phyloP scores from a whole-genome alignment of 2,113 vertebrate genomes.

The Laterallus jamaicensis region DNA sequence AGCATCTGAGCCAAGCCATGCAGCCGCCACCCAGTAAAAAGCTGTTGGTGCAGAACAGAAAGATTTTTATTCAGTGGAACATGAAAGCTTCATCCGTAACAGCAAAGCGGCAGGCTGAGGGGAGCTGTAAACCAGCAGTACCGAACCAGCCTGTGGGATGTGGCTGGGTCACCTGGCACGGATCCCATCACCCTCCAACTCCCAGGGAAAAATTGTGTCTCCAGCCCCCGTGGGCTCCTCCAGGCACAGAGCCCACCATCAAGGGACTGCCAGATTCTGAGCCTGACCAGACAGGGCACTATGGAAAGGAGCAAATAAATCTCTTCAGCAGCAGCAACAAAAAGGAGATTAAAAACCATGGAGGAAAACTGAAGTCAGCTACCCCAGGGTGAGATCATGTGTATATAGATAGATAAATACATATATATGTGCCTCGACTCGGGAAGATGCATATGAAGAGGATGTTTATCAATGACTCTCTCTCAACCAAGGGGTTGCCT shows the following conservation, averaged over 20 bases:
- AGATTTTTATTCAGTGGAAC: neutral
- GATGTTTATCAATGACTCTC: neutral
- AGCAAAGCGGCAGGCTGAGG: neutral
- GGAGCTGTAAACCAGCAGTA: neutral
- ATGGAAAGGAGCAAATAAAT: neutral
- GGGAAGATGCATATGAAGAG: neutral
- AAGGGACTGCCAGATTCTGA: neutral
- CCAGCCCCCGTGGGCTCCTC: neutral
- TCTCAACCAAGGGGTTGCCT: neutral
- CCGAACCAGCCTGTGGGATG: neutral
- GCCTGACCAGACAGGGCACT: neutral
- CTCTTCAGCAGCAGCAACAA: neutral
- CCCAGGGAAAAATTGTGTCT: neutral
- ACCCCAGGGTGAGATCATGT: neutral
- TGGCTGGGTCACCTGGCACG: fast-evolving
- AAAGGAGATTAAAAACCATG: neutral
- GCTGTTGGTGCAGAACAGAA: neutral
- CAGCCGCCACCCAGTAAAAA: neutral
- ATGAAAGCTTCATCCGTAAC: neutral
- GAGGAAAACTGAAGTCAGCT: neutral
- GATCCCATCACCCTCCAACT: neutral
- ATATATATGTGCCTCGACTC: neutral
- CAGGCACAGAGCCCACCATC: neutral
- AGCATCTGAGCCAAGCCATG: neutral
- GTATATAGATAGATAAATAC: no score